These are phyloP conservation scores for Elmis aenea DNA, from an alignment of 2,888 invertebrate species.

Conservation along the genomic window DNA sequence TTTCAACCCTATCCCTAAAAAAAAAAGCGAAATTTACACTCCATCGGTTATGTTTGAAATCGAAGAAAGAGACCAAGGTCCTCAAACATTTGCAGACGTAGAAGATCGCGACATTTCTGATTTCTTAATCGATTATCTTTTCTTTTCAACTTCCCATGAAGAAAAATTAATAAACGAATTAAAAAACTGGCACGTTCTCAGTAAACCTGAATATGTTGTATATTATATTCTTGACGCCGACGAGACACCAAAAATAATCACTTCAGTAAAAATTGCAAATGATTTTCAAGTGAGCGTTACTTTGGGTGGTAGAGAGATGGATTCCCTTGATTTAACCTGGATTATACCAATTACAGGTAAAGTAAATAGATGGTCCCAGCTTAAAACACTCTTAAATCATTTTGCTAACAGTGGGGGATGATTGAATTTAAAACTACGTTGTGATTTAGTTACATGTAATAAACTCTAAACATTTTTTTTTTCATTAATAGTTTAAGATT, in stretches of 20 bases:
- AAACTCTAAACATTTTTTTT: too few species aligned
- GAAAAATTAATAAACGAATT: slow-evolving; percentile 5
- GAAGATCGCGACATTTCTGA: slow-evolving; percentile 9
- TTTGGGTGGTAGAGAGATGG: slow-evolving; percentile 15
- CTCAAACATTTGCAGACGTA: slow-evolving; percentile 14
- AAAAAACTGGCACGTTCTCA: slow-evolving; percentile 7
- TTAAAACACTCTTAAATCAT: slow-evolving; percentile 1
- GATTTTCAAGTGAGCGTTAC: slow-evolving; percentile 6
- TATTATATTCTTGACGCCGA: slow-evolving; percentile 13
- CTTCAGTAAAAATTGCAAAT: slow-evolving; percentile 12
- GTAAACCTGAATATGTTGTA: background rate
- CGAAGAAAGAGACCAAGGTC: slow-evolving; percentile 7
- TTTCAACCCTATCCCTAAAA: too few species aligned
- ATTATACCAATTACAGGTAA: slow-evolving; percentile 13
- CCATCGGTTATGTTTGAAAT: slow-evolving; percentile 9
- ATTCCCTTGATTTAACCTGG: slow-evolving; percentile 19
- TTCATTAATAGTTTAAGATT: too few species aligned
- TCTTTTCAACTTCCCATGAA: slow-evolving; percentile 7
- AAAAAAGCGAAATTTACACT: background rate
- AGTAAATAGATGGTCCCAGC: slow-evolving; percentile 19
- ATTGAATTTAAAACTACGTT: too few species aligned
- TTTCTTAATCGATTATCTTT: slow-evolving; percentile 14
- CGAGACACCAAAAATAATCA: slow-evolving; percentile 10
- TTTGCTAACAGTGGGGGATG: too few species aligned
- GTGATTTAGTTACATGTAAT: too few species aligned